Evolutionary conservation across 2,113 vertebrate species (phyloP).

Genomic region (Nothoprocta perdicaria): DNA sequence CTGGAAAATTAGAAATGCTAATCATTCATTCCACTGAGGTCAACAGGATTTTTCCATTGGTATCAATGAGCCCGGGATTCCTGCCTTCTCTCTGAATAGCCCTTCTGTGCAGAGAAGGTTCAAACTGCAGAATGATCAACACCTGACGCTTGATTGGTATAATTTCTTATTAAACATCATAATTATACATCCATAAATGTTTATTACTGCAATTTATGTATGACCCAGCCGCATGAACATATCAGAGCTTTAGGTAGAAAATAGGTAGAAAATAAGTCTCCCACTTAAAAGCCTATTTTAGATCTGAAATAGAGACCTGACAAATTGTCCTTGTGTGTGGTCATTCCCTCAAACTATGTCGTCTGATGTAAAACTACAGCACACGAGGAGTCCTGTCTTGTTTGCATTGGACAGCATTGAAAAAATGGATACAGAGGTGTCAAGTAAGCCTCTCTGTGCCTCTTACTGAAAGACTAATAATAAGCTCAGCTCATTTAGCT

Average conservation of each 20-base stretch:
- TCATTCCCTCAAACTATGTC: not conserved
- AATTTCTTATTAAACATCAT: not conserved
- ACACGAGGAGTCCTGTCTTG: not conserved
- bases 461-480: not conserved
- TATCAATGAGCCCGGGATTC: not conserved
- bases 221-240: not conserved
- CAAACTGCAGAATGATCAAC: not conserved
- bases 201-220: not conserved
- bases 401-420: not conserved
- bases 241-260: not conserved
- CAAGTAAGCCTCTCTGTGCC: not conserved
- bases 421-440: not conserved
- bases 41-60: not conserved
- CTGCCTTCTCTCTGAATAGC: not conserved
- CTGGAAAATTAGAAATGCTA: not conserved
- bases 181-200: not conserved
- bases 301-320: not conserved
- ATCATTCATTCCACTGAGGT: not conserved
- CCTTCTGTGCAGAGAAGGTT: not conserved
- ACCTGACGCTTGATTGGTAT: not conserved
- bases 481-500: not conserved
- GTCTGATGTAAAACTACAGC: not conserved
- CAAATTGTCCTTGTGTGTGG: not conserved
- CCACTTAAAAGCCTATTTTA: not conserved
- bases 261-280: not conserved